Base-by-base conservation (phyloP, 2,888 invertebrate species). In the Tiliacea aurago region DNA sequence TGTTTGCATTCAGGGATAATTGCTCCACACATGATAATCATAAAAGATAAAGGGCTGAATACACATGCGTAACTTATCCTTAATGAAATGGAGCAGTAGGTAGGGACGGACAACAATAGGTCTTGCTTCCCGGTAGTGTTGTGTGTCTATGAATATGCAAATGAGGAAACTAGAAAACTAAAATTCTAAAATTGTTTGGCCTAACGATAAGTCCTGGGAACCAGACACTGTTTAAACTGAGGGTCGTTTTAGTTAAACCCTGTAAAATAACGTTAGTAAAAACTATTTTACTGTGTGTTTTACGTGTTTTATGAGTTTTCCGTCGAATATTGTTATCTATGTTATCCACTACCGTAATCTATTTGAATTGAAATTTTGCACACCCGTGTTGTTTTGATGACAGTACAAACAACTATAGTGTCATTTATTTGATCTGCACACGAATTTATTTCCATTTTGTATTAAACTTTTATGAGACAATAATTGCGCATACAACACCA, bases 1-100 rank as follows among this genome's bases (percentile, higher is more conserved):
- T 73, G 70, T 79, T 72, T 78, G 67, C 56, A 43, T 58, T 59
- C 43, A 55, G 70, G 73, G 73, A 65, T 83, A 83, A 83, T 84
- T 85, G 71, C 73, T 68, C 28, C 53, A 61, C 45, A 75, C 84
- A 83, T 76, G 76, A 83, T 84, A 83, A 85, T 84, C 80, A 84
- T 71, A 70, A 78, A 76, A 73, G 86, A 85, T 84, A 84, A 84
- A 85, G 84, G 80, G 70, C 33, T 70, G 45, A 67, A 83, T 70
- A 67, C 45, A 69, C 64, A 76, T 71, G 84, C 76, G 67, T 76
- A 70, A 80, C 75, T 80, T 74, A 74, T 58, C 61, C 43, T 72
- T 86, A 86, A 76, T 76, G 78, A 76, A 80, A 80, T 73, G 75
- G 63, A 47, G 49, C 65, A 43, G 56, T 58, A 68, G 33, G 65